Evolutionary conservation across 2,888 invertebrate genomes (phyloP).

Genomic region (Dendrolimus houi): DNA sequence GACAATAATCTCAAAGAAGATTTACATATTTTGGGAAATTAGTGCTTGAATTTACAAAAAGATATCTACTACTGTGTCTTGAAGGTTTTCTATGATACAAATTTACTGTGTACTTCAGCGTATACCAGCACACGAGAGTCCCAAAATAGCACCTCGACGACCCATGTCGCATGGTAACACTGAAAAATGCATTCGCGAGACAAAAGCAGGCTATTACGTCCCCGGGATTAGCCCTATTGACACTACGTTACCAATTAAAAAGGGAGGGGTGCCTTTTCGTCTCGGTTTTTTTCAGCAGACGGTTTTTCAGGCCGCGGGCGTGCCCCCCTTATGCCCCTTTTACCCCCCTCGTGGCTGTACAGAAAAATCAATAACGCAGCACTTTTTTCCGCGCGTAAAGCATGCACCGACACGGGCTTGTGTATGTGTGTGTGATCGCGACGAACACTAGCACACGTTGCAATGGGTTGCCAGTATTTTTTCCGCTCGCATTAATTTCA

Average conservation of each 20-base stretch:
- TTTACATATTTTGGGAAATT: too few species aligned
- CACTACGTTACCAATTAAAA: constrained; percentile 77
- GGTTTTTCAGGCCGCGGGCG: constrained; percentile 75
- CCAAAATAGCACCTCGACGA: constrained; percentile 5
- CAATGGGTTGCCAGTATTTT: constrained; percentile 59
- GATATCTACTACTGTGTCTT: too few species aligned
- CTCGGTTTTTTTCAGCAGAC: constrained; percentile 75
- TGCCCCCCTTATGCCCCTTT: constrained; percentile 29
- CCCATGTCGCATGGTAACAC: constrained; percentile 50
- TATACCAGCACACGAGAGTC: background rate
- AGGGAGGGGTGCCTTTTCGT: constrained; percentile 75
- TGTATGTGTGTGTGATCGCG: constrained; percentile 35
- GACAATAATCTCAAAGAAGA: too few species aligned
- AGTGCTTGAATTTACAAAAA: too few species aligned
- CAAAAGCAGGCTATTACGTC: constrained; percentile 69
- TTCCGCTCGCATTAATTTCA: constrained; percentile 30
- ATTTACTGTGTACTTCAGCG: background rate
- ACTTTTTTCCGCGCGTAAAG: constrained; percentile 77
- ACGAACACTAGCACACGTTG: constrained; percentile 45
- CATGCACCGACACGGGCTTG: constrained; percentile 65
- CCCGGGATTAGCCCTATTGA: constrained; percentile 74
- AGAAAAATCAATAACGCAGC: constrained; percentile 78
- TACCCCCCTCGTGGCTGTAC: constrained; percentile 56
- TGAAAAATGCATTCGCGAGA: constrained; percentile 69
- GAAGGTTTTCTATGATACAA: too few species aligned